These are phyloP conservation scores for Parauchenoglanis ngamensis DNA, from an alignment of 2,797 vertebrate genomes.

Conservation along the genomic window DNA sequence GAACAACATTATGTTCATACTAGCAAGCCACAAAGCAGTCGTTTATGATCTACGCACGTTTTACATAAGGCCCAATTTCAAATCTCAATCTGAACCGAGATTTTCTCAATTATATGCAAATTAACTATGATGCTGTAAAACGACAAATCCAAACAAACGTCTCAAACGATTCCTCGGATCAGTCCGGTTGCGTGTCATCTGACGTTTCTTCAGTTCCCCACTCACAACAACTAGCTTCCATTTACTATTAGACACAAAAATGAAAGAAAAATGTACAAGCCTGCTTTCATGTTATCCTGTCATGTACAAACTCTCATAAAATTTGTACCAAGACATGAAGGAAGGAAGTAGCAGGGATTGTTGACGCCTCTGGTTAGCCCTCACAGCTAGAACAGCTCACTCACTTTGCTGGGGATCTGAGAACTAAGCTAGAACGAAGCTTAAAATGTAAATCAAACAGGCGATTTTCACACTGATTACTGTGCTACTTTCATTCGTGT, in stretches of 20 bases:
- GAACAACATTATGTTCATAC: not conserved
- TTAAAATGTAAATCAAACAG: not conserved
- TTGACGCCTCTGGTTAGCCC: not conserved
- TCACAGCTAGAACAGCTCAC: not conserved
- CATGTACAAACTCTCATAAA: not conserved
- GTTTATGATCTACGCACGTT: not conserved
- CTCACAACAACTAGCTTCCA: not conserved
- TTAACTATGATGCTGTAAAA: not conserved
- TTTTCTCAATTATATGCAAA: not conserved
- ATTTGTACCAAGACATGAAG: not conserved
- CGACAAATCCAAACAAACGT: not conserved
- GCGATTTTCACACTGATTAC: not conserved
- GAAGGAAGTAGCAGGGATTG: not conserved
- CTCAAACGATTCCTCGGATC: not conserved
- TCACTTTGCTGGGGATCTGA: not conserved
- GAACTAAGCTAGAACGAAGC: not conserved
- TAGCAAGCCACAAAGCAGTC: not conserved
- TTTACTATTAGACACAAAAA: not conserved
- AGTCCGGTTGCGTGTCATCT: too few species aligned
- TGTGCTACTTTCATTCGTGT: too few species aligned
- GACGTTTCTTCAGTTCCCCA: not conserved
- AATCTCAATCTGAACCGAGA: too few species aligned
- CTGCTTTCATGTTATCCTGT: not conserved
- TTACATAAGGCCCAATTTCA: too few species aligned
- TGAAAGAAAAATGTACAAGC: not conserved